Evolutionary conservation across 2,888 invertebrate species (phyloP).

Genomic region (Hipparchia sbordonii): DNA sequence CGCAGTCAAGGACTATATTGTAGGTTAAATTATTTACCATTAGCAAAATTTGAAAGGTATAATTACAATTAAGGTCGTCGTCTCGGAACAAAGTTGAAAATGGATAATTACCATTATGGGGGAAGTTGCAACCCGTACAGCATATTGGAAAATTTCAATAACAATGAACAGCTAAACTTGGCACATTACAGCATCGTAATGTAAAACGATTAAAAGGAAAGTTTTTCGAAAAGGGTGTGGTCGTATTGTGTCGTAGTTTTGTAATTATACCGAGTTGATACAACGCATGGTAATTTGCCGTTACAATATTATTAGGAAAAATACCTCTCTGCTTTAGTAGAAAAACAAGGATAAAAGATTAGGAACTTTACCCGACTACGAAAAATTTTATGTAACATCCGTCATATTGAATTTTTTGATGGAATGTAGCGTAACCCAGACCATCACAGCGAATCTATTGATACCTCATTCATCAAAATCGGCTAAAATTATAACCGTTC

Average conservation of each 20-base stretch:
- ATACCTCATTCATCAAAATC: too few relatives aligned
- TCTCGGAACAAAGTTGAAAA: constrained; percentile 23
- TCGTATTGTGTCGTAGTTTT: constrained; percentile 43
- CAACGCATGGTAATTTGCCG: constrained; percentile 13
- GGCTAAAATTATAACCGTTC: too few relatives aligned
- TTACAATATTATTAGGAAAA: background rate
- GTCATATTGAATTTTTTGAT: too few relatives aligned
- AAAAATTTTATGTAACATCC: too few relatives aligned
- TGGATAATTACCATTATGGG: constrained; percentile 21
- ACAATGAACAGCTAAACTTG: constrained; percentile 61
- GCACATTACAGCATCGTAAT: constrained; percentile 73
- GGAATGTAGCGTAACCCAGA: too few relatives aligned
- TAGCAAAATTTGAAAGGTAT: constrained; percentile 9
- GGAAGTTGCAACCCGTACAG: constrained; percentile 28
- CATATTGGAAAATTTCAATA: constrained; percentile 62
- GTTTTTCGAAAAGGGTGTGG: constrained; percentile 74
- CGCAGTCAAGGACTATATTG: too few relatives aligned
- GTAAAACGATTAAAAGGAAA: constrained; percentile 75
- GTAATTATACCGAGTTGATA: constrained; percentile 55
- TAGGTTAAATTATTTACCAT: too few relatives aligned
- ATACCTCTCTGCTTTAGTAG: background rate
- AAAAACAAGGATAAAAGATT: too few relatives aligned
- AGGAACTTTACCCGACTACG: too few relatives aligned
- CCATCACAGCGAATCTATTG: too few relatives aligned
- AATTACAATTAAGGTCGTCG: constrained; percentile 18